Evolutionary conservation across 2,113 vertebrate genomes (phyloP).

Genomic region (Gymnocephalus cernua): DNA sequence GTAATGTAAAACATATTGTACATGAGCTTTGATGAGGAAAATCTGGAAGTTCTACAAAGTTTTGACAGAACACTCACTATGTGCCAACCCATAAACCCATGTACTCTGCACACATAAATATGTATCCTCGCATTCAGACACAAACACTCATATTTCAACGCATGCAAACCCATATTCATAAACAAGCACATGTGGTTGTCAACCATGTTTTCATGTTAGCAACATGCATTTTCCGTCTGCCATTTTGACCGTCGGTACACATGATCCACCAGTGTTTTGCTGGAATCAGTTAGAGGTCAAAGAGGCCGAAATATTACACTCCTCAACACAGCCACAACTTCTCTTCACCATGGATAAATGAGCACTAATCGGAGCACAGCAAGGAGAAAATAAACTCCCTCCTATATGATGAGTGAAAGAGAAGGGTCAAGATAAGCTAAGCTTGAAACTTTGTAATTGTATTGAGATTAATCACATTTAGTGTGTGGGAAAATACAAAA

Average conservation of each 20-base stretch:
- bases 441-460: slow-evolving; percentile 20
- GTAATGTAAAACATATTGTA: slow-evolving; percentile 20
- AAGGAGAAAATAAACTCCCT: slow-evolving; percentile 72
- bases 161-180: slow-evolving; percentile 19
- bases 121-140: neutral
- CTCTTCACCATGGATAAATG: slow-evolving; percentile 40
- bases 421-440: slow-evolving; percentile 33
- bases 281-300: slow-evolving; percentile 37
- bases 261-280: neutral
- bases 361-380: slow-evolving; percentile 36
- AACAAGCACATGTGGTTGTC: slow-evolving; percentile 27
- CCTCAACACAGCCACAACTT: slow-evolving; percentile 3
- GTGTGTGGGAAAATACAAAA: slow-evolving; percentile 48
- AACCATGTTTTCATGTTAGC: slow-evolving; percentile 16
- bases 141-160: slow-evolving; percentile 23
- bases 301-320: slow-evolving; percentile 43
- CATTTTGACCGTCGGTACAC: slow-evolving; percentile 22
- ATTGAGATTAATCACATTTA: slow-evolving; percentile 37
- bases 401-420: slow-evolving; percentile 56
- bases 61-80: neutral
- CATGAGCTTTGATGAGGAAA: slow-evolving; percentile 25
- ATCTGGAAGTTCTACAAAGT: slow-evolving; percentile 18
- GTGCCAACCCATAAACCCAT: neutral
- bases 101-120: slow-evolving; percentile 3
- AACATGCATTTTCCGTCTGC: slow-evolving; percentile 7